Conservation (phyloP, 2,797 vertebrate genomes). For the Epinephelus malabaricus region DNA sequence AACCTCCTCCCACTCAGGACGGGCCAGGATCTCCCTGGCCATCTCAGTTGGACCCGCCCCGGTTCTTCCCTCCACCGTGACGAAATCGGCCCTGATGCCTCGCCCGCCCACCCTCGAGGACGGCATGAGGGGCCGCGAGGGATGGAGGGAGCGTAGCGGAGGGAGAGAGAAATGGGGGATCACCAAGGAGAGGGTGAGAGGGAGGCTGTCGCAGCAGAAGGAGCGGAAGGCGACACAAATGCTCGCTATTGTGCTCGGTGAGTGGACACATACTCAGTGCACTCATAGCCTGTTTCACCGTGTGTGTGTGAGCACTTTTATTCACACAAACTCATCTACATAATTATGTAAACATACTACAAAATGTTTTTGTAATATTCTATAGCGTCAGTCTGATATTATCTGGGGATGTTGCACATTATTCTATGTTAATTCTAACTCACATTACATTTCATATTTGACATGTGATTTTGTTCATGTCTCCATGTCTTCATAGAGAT, state of each 20-base stretch:
- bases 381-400: too few species aligned
- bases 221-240: conserved; percentile 88
- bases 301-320: background rate
- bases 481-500: too few species aligned
- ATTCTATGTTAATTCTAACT: too few species aligned
- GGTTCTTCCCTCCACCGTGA: conserved; percentile 56
- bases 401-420: too few species aligned
- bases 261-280: conserved; percentile 34
- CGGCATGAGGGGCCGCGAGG: conserved; percentile 74
- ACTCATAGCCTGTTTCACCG: background rate
- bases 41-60: conserved; percentile 79
- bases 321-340: too few species aligned
- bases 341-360: too few species aligned
- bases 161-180: conserved; percentile 75
- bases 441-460: too few species aligned
- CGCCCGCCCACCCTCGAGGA: conserved; percentile 75
- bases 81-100: conserved; percentile 71
- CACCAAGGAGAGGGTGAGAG: conserved; percentile 81
- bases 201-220: conserved; percentile 87
- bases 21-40: conserved; percentile 77
- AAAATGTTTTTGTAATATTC: too few species aligned
- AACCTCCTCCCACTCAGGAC: conserved; percentile 58
- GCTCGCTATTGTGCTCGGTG: conserved; percentile 88
- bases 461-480: too few species aligned
- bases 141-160: conserved; percentile 75